phyloP scores from a whole-genome alignment of 2,797 vertebrate species.

The Tokudaia tokunoshimensis region DNA sequence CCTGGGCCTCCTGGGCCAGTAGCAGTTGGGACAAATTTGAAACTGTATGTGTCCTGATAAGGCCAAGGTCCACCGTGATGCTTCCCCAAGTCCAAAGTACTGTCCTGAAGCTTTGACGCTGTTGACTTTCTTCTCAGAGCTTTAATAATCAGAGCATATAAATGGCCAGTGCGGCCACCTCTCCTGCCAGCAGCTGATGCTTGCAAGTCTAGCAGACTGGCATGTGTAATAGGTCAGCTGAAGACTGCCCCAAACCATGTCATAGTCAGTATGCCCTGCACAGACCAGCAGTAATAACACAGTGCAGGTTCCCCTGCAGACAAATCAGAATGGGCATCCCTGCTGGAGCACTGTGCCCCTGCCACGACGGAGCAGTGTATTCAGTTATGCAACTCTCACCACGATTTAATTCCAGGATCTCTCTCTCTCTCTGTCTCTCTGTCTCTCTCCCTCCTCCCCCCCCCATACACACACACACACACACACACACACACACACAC shows the following conservation, averaged over 20 bases:
- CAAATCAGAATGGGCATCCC: not conserved
- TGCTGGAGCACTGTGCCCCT: not conserved
- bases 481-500: not conserved
- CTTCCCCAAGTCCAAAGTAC: not conserved
- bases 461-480: not conserved
- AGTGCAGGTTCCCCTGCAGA: not conserved
- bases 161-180: not conserved
- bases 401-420: constrained; percentile 5
- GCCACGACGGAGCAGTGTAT: not conserved
- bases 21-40: not conserved
- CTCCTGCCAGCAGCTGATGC: not conserved
- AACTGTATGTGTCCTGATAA: not conserved
- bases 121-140: not conserved
- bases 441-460: too few relatives aligned
- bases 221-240: not conserved
- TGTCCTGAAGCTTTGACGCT: not conserved
- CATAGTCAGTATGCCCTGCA: not conserved
- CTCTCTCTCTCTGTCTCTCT: too few relatives aligned
- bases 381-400: not conserved
- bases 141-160: not conserved
- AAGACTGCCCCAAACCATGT: not conserved
- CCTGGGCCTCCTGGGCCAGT: not conserved
- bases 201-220: not conserved
- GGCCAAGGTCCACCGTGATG: not conserved
- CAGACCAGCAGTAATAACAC: not conserved